A percentile compares a stretch with the other conserved stretches of the same genome.
Conservation (phyloP, 2,888 invertebrate species). For the Isotomurus palustris region DNA sequence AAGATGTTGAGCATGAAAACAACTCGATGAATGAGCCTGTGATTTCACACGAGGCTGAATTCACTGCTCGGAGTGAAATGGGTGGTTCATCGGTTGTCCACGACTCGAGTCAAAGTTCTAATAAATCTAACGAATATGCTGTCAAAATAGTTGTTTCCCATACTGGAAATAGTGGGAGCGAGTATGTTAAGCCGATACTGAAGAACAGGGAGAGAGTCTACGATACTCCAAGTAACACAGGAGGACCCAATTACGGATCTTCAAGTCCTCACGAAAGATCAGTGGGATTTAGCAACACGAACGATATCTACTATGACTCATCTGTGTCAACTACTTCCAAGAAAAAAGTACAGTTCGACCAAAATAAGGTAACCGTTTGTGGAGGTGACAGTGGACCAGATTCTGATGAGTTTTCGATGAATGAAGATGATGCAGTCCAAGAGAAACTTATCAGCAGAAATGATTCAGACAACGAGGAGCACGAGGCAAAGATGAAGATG, state of each 20-base stretch:
- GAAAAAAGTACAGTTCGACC: conserved; percentile 44
- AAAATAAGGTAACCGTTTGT: conserved; percentile 33
- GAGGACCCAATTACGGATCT: no score
- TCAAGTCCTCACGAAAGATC: no score
- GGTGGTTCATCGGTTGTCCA: background rate
- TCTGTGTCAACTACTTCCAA: conserved; percentile 22
- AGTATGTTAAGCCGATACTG: conserved; percentile 43
- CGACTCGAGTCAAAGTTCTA: background rate
- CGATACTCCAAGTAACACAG: conserved; percentile 20
- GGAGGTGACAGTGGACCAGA: conserved; percentile 24
- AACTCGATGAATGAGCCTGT: background rate
- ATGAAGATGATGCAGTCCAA: conserved; percentile 7
- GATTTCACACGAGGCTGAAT: background rate
- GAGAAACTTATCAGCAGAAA: conserved; percentile 9
- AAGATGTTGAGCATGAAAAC: conserved; percentile 24
- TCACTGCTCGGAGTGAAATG: background rate
- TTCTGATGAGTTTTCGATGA: conserved; percentile 8
- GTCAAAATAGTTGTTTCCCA: conserved; percentile 43
- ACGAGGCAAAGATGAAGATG: conserved; percentile 1
- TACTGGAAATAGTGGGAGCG: conserved; percentile 11
- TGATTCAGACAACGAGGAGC: background rate
- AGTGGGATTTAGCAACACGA: background rate
- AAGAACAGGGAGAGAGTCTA: conserved; percentile 38
- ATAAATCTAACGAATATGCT: conserved; percentile 23
- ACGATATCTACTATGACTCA: conserved; percentile 35